Conservation (phyloP, 2,888 invertebrate species). For the Drosophila vallismaia region DNA sequence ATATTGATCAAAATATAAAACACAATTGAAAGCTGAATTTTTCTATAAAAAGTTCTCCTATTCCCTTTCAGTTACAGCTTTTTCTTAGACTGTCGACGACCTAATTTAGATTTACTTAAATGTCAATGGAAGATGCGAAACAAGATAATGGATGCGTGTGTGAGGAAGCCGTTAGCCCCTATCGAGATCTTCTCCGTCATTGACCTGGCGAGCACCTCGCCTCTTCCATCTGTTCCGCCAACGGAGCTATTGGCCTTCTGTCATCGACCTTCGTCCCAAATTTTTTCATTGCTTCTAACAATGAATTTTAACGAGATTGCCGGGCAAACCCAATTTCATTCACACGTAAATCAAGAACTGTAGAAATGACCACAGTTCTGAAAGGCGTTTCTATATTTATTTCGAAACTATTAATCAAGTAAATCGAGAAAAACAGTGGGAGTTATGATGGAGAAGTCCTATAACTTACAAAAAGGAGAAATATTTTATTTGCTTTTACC, state of each 20-base stretch:
- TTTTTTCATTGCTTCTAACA: conserved; percentile 49
- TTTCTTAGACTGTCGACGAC: not conserved
- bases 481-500: not conserved
- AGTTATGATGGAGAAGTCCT: not conserved
- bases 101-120: not conserved
- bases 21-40: not conserved
- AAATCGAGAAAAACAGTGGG: no score
- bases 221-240: conserved; percentile 19
- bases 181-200: conserved; percentile 13
- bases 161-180: conserved; percentile 40
- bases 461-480: not conserved
- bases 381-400: no score
- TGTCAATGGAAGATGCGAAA: not conserved
- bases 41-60: not conserved
- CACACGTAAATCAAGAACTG: no score
- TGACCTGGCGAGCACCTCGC: conserved; percentile 8
- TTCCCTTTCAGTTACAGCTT: no score
- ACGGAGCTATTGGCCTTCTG: conserved; percentile 44
- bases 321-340: not conserved
- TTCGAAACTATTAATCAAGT: no score
- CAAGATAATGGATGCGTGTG: conserved; percentile 1
- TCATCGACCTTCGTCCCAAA: conserved; percentile 68
- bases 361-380: no score
- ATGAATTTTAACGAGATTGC: conserved; percentile 35
- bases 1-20: not conserved